A percentile compares a stretch with the other conserved stretches of the same genome.
Evolutionary conservation across 2,888 invertebrate species (phyloP).

Genomic region (Agonum fuliginosum): DNA sequence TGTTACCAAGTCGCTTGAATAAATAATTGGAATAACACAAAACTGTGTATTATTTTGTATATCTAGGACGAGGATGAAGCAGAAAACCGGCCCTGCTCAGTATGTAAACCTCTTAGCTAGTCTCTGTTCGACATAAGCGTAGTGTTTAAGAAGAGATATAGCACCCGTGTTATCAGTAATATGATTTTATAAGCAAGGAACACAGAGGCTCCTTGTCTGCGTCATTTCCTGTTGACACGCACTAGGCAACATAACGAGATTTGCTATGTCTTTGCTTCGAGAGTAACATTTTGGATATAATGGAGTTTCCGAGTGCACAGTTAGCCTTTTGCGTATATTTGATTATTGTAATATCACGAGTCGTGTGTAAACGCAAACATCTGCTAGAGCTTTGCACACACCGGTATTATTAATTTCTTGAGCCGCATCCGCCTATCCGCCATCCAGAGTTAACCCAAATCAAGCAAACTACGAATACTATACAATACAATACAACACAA

Average conservation of each 20-base stretch:
- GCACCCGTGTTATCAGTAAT: slow-evolving; percentile 54
- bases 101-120: slow-evolving; percentile 13
- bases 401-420: slow-evolving; percentile 44
- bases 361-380: slow-evolving; percentile 55
- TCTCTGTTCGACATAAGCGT: neutral
- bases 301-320: slow-evolving; percentile 59
- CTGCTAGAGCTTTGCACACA: slow-evolving; percentile 1
- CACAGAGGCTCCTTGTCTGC: slow-evolving; percentile 57
- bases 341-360: slow-evolving; percentile 55
- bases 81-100: neutral
- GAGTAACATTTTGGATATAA: slow-evolving; percentile 57
- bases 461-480: neutral
- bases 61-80: neutral
- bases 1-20: no score
- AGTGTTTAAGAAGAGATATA: slow-evolving; percentile 31
- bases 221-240: slow-evolving; percentile 56
- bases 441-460: neutral
- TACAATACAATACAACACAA: neutral
- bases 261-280: slow-evolving; percentile 49
- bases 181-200: slow-evolving; percentile 56
- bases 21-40: no score
- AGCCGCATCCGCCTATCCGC: slow-evolving; percentile 24
- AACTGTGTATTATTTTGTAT: no score
- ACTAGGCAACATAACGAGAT: slow-evolving; percentile 51
- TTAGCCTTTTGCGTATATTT: slow-evolving; percentile 57